Evolutionary conservation across 2,888 invertebrate species (phyloP).

Genomic region (Mechanitis mazaeus): DNA sequence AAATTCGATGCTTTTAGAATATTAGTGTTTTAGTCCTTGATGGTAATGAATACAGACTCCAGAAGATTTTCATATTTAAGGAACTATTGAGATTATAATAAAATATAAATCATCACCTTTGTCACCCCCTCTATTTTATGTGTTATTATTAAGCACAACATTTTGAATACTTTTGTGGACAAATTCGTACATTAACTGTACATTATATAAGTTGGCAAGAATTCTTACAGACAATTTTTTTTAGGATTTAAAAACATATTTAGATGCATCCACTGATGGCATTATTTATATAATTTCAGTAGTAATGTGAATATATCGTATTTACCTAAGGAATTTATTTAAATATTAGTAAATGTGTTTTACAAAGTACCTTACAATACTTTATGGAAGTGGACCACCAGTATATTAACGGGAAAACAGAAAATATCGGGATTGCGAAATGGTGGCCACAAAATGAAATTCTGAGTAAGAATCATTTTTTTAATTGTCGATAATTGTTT

Average conservation of each 20-base stretch:
- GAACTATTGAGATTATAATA: too few relatives aligned
- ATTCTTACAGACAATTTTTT: constrained; percentile 7
- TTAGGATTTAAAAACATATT: constrained; percentile 46
- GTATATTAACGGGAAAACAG: constrained; percentile 35
- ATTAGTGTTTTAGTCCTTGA: too few relatives aligned
- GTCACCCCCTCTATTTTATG: too few relatives aligned
- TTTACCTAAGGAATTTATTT: constrained; percentile 27
- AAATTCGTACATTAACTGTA: too few relatives aligned
- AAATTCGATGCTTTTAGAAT: too few relatives aligned
- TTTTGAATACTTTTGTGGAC: too few relatives aligned
- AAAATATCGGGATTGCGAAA: constrained; percentile 43
- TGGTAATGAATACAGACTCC: too few relatives aligned
- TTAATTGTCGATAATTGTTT: too few relatives aligned
- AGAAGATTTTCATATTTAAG: too few relatives aligned
- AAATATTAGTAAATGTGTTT: constrained; percentile 33
- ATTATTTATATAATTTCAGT: constrained; percentile 49
- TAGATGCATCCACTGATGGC: constrained; percentile 49
- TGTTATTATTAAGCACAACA: too few relatives aligned
- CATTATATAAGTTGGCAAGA: too few relatives aligned
- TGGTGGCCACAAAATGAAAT: constrained; percentile 56
- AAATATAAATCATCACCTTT: too few relatives aligned
- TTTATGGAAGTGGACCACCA: constrained; percentile 50
- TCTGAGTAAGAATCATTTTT: constrained; percentile 34
- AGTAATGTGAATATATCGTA: constrained; percentile 38
- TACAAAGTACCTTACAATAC: constrained; percentile 45